phyloP scores from a whole-genome alignment of 2,797 vertebrate genomes.

The Chaunax sp. region DNA sequence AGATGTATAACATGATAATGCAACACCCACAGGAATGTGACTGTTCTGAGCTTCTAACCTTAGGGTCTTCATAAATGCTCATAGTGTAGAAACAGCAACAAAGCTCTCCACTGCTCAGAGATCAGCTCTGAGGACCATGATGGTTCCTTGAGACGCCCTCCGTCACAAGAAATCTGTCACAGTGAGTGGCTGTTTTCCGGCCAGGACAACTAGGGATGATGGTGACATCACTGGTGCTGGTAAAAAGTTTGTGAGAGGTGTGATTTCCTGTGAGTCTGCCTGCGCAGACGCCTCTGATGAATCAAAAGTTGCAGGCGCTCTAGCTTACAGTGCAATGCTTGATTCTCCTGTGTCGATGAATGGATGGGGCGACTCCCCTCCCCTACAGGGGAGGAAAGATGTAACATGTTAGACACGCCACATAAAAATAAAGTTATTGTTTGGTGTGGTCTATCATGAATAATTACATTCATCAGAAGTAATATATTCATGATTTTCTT shows the following conservation, averaged over 20 bases:
- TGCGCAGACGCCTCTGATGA: constrained; percentile 89
- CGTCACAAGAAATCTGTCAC: constrained; percentile 79
- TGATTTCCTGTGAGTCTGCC: constrained; percentile 85
- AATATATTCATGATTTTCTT: neutral
- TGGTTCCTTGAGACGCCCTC: constrained; percentile 80
- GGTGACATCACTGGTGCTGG: constrained; percentile 46
- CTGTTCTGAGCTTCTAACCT: neutral
- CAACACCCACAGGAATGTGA: constrained; percentile 22
- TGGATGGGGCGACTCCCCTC: constrained; percentile 59
- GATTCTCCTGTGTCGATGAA: constrained; percentile 89
- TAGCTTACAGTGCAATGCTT: constrained; percentile 90
- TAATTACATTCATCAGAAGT: neutral
- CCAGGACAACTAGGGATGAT: constrained; percentile 39
- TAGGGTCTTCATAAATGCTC: constrained; percentile 25
- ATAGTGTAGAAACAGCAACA: constrained; percentile 22
- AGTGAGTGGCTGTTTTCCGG: constrained; percentile 79
- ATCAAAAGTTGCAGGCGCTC: constrained; percentile 91
- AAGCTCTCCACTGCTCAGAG: no score
- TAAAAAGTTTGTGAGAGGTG: constrained; percentile 74
- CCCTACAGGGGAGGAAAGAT: constrained; percentile 65
- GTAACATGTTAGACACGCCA: neutral
- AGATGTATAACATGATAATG: constrained; percentile 20
- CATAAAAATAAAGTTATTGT: neutral
- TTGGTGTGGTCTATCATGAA: neutral
- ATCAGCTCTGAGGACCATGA: constrained; percentile 85